A percentile compares a stretch with the other conserved stretches of the same genome.
These are phyloP conservation scores for Trimorus sp. DNA, from an alignment of 2,888 invertebrate genomes.

Conservation along the genomic window DNA sequence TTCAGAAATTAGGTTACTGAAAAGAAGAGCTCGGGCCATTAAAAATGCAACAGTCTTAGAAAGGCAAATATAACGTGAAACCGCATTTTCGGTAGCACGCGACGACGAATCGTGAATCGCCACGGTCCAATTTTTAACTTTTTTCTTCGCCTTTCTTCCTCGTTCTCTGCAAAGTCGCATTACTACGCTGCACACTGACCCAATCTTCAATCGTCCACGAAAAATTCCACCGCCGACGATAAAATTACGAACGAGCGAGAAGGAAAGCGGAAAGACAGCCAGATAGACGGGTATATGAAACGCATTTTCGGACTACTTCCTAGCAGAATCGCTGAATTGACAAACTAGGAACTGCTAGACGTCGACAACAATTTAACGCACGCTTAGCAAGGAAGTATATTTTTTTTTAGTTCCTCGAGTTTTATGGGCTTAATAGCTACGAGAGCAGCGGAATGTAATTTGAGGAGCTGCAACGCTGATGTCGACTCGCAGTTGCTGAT, in stretches of 20 bases:
- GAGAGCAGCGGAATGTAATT: conserved; percentile 16
- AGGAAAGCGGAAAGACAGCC: conserved; percentile 22
- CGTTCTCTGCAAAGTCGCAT: background rate
- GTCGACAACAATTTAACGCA: conserved; percentile 38
- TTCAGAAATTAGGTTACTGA: too few species aligned
- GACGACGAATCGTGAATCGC: too few species aligned
- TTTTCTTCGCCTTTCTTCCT: too few species aligned
- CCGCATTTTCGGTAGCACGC: too few species aligned
- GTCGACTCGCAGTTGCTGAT: conserved; percentile 8
- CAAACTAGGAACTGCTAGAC: conserved; percentile 23
- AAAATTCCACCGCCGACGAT: conserved; percentile 42
- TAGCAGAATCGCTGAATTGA: conserved; percentile 29
- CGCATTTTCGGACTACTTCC: conserved; percentile 27
- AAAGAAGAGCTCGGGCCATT: too few species aligned
- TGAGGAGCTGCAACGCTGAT: conserved; percentile 1
- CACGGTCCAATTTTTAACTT: too few species aligned
- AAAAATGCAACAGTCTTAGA: background rate
- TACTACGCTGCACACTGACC: conserved; percentile 15
- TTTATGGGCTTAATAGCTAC: conserved; percentile 35
- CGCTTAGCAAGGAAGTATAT: conserved; percentile 26
- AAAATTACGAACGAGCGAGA: conserved; percentile 41
- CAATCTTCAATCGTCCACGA: conserved; percentile 27
- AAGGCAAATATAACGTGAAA: too few species aligned
- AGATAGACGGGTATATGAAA: conserved; percentile 19
- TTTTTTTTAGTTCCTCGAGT: conserved; percentile 8